A percentile compares a stretch with the other conserved stretches of the same genome.
Conservation (phyloP, 1,140 invertebrate genomes). For the Drosophila melanogaster region Release_6_plus_ISO1_MT NT_033777.3:13416001-13416500, state of each 20-base stretch:
- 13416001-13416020: conserved; percentile 4
- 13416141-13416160: neutral
- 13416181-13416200: neutral
- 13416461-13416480: neutral
- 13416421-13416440: conserved; percentile 45
- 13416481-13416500: conserved; percentile 16
- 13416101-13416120: neutral
- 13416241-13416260: conserved; percentile 18
- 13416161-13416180: neutral
- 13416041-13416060: conserved; percentile 16
- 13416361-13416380: conserved; percentile 46
- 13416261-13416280: conserved; percentile 8
- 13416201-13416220: neutral
- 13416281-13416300: conserved; percentile 14
- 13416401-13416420: conserved; percentile 37
- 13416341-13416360: conserved; percentile 33
- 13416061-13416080: neutral
- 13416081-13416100: neutral
- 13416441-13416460: conserved; percentile 25
- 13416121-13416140: neutral
- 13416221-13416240: conserved; percentile 2
- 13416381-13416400: conserved; percentile 26
- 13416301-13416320: conserved; percentile 40
- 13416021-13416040: conserved; percentile 6
- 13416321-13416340: conserved; percentile 44